Base-by-base conservation (phyloP, 2,888 invertebrate species). In the Entomobrya multifasciata region DNA sequence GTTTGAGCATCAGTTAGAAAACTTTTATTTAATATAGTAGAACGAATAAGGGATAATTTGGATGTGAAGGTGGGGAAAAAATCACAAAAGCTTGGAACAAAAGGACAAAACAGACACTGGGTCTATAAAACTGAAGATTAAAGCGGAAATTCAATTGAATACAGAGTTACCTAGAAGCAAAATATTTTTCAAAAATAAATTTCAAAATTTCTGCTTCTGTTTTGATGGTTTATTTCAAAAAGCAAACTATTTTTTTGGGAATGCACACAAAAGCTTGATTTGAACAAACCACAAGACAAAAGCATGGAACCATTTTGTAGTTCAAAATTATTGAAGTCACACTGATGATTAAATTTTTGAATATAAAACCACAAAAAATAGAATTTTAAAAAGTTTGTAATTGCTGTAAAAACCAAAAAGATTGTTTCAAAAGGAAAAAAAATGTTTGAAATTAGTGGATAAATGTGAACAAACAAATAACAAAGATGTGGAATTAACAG, bases 11-110 rank as follows among this genome's bases (percentile, higher is more conserved):
- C 57, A 25, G 2, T 60, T 13, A 22, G 13, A n/a, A n/a, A n/a
- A n/a, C n/a, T n/a, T n/a, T 60, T 13, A 60, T 22, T 22, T 36
- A 13, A 10, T 25, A 10, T 13, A 60, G 0, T 60, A 6, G 10
- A 25, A 8, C 57, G 1, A 22, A 60, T 1, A 27, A 60, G 57
- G 57, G 57, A 3, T 17, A 30, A 30, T 4, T 36, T 30, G n/a
- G 62, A 62, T n/a, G 30, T 60, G 60, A 27, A 60, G 60, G 27
- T 52, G 15, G n/a, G n/a, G 22, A 15, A 65, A 41, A 65, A 27
- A 62, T 17, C 41, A 65, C 65, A 41, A 17, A 65, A 65, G 65
- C 65, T n/a, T n/a, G 11, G 0, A 65, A 65, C 65, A 41, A 36
- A 65, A 65, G 30, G 17, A 20, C n/a, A 41, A 8, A 10, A 41